These are phyloP conservation scores for Paracentrotus lividus DNA, from an alignment of 53 echinoderm and acorn worm genomes.

Conservation along the genomic window DNA sequence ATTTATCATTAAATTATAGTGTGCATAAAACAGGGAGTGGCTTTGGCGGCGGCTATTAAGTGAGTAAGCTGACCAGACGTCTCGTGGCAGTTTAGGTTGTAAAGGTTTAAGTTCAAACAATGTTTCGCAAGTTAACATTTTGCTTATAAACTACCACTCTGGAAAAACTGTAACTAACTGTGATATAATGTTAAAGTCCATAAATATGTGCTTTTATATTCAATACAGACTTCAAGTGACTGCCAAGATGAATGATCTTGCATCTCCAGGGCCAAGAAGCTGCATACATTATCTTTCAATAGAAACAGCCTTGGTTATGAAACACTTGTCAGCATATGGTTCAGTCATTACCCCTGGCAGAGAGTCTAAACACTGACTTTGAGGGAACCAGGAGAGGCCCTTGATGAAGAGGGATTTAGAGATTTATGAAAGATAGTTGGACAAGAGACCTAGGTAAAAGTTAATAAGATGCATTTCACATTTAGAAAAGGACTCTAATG, in stretches of 20 bases:
- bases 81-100: too few species aligned
- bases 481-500: too few species aligned
- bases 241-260: slow-evolving; percentile 66
- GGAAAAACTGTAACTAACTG: too few species aligned
- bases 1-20: too few species aligned
- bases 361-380: slow-evolving; percentile 75
- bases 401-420: slow-evolving; percentile 82
- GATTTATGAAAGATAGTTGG: slow-evolving; percentile 71
- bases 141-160: too few species aligned
- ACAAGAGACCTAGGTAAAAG: slow-evolving; percentile 77
- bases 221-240: slow-evolving; percentile 68
- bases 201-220: background rate
- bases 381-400: slow-evolving; percentile 57
- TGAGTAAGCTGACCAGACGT: too few species aligned
- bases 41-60: too few species aligned
- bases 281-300: slow-evolving; percentile 67
- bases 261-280: slow-evolving; percentile 43
- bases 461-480: too few species aligned
- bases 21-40: too few species aligned
- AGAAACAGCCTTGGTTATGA: slow-evolving; percentile 70
- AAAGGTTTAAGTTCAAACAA: too few species aligned
- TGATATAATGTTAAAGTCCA: too few species aligned
- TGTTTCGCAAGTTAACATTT: too few species aligned
- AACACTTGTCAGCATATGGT: slow-evolving; percentile 63
- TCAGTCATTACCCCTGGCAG: slow-evolving; percentile 47